A percentile compares a stretch with the other conserved stretches of the same genome.
These are phyloP conservation scores for Drosophila neonasuta DNA, from an alignment of 2,888 invertebrate genomes.

Conservation along the genomic window DNA sequence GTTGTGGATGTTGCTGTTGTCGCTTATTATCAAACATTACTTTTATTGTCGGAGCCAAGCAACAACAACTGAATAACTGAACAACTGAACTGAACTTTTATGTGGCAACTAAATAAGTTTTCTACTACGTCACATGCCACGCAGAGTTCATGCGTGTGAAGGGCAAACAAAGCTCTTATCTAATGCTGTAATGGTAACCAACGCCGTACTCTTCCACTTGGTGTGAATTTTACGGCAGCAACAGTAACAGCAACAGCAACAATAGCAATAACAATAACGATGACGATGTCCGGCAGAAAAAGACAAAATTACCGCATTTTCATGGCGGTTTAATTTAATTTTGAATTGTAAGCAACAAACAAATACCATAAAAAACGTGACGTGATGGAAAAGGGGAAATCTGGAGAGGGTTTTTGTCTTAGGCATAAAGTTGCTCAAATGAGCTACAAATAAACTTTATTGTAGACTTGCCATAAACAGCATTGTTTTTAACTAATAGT, in stretches of 20 bases:
- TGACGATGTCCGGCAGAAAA: conserved; percentile 31
- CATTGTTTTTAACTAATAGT: conserved; percentile 11
- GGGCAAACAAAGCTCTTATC: conserved; percentile 66
- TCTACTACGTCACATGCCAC: conserved; percentile 38
- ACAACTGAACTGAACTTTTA: conserved; percentile 37
- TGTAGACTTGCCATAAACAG: conserved; percentile 23
- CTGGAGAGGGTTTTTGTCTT: conserved; percentile 8
- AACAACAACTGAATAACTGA: conserved; percentile 17
- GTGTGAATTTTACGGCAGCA: conserved; percentile 32
- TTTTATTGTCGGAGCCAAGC: conserved; percentile 40
- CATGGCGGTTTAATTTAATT: conserved; percentile 68
- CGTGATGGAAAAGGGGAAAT: background rate
- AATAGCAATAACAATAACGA: conserved; percentile 27
- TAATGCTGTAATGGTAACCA: conserved; percentile 33
- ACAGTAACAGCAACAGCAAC: conserved; percentile 25
- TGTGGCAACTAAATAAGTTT: conserved; percentile 55
- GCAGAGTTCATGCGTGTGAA: conserved; percentile 70
- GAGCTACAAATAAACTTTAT: conserved; percentile 31
- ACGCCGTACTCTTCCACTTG: conserved; percentile 37
- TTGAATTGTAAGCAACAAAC: conserved; percentile 44
- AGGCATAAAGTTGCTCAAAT: conserved; percentile 32
- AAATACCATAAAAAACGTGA: conserved; percentile 31
- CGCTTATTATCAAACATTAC: conserved; percentile 59
- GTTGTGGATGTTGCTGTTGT: conserved; percentile 25
- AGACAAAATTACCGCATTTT: conserved; percentile 60